Evolutionary conservation across 1,140 invertebrate species (phyloP), one percentile per base, ranked within the genome.

Genomic region (Cydia amplana): DNA sequence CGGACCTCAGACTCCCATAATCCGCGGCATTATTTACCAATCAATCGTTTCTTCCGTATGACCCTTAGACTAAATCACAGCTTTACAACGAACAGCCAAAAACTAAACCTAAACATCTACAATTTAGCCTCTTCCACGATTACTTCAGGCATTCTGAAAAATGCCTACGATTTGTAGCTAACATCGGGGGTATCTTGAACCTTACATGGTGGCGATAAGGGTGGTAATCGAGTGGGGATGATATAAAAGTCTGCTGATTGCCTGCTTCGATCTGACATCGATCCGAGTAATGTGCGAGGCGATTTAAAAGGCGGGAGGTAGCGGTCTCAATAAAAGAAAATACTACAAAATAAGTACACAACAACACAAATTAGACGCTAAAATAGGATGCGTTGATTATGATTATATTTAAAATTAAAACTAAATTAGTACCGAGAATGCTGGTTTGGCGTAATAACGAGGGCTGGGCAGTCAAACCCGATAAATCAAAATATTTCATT

Each of bases 261-360:
- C 83, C 78, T 82, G 82, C 78, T 87, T 87, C 86, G 87, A 91
- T 91, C 85, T 87, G 87, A 91, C 87, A 87, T 89, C 86, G 87
- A 91, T 87, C 87, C 83, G 73, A 77, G 82, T 84, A 86, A 89
- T 85, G 83, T 79, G 28, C 23, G 74, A n/a, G 49, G 14, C 49
- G 79, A 40, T 25, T 32, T 77, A 80, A 81, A 76, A 20, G 9
- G 76, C 4, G 32, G 74, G 81, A 23, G 73, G 74, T 23, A 43
- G 75, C 75, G 65, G 32, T 32, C 32, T 32, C 5, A 7, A 46
- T 5, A 46, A 46, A 46, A 46, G 10, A 46, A 10, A 46, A 46
- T 14, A 46, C 10, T 46, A 46, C 10, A 46, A 46, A 43, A 43
- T 43, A 12, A 10, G 28, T 4, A 4, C 2, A 4, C 2, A 28